Evolutionary conservation across 92 coral and sea anemone genomes (phyloP), one percentile per base, ranked within the genome.

Genomic region (Paragorgia papillata): DNA sequence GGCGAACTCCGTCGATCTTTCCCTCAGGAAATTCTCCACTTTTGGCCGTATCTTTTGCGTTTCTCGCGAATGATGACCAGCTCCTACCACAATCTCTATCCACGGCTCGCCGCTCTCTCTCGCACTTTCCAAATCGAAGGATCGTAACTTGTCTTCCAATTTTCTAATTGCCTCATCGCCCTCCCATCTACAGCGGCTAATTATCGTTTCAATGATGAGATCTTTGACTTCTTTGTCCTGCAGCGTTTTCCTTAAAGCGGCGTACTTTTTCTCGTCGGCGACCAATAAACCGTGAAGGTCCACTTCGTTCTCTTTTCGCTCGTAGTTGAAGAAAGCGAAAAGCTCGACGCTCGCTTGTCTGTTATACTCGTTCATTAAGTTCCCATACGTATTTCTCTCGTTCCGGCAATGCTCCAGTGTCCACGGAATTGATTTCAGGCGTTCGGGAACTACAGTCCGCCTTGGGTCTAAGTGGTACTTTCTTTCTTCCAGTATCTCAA

Each of bases 21-120:
- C 61, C 21, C 9, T 17, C 33, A 86, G 86, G 54, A 57, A 82
- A 18, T 41, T 32, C 65, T 75, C 74, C 0, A 86, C 86, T 75
- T 77, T 74, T 70, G 89, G 89, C 58, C 82, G 63, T 21, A 86
- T 86, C 34, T 69, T 75, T 18, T 75, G 75, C 27, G 37, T 61
- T 29, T 69, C 43, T 21, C 30, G 25, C 3, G 83, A 74, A 58
- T 85, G 86, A 39, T 81, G 86, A 13, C 89, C 89, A 9, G 86
- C 89, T 18, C 89, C 86, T 17, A 64, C 89, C 14, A 86, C 79
- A 46, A 86, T 86, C 65, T 86, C 89, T 22, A 86, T 59, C 89
- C 89, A 86, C 14, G 79, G 81, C 3, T 27, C n/a, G 34, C 39
- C 34, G n/a, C 51, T 48, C 30, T 34, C 4, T 19, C 37, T 53